Evolutionary conservation across 2,888 invertebrate species (phyloP).

Genomic region (Ophioninae sp.): DNA sequence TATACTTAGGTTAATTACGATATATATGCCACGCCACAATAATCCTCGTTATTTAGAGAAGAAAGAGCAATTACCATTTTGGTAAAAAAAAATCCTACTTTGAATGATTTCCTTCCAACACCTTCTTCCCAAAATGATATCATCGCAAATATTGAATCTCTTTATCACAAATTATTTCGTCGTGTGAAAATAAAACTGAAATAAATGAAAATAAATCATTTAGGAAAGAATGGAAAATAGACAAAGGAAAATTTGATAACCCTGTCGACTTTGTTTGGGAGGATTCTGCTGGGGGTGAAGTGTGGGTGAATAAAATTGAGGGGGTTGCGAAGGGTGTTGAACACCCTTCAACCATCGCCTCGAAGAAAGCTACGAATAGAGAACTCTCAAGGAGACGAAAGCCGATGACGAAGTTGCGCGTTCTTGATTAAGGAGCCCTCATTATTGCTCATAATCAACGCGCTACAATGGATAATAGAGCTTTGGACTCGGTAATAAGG

Average conservation of each 20-base stretch:
- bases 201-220: background rate
- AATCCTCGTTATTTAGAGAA: background rate
- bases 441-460: conserved; percentile 78
- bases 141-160: background rate
- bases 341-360: conserved; percentile 73
- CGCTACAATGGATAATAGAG: conserved; percentile 68
- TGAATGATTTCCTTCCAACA: too few relatives aligned
- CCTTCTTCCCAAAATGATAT: background rate
- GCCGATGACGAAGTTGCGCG: conserved; percentile 45
- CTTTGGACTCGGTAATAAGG: conserved; percentile 11
- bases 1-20: too few relatives aligned
- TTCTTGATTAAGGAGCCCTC: conserved; percentile 67
- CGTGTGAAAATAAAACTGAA: background rate
- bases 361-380: conserved; percentile 71
- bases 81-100: background rate
- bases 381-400: conserved; percentile 71
- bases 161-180: background rate
- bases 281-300: background rate
- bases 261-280: conserved; percentile 3
- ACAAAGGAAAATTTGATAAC: conserved; percentile 1
- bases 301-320: background rate
- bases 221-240: background rate
- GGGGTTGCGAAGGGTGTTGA: background rate
- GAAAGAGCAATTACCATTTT: too few relatives aligned
- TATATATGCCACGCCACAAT: too few relatives aligned